A percentile compares a stretch with the other conserved stretches of the same genome.
These are phyloP conservation scores for Porites cylindrica DNA, from an alignment of 92 coral and sea anemone species.

Conservation along the genomic window DNA sequence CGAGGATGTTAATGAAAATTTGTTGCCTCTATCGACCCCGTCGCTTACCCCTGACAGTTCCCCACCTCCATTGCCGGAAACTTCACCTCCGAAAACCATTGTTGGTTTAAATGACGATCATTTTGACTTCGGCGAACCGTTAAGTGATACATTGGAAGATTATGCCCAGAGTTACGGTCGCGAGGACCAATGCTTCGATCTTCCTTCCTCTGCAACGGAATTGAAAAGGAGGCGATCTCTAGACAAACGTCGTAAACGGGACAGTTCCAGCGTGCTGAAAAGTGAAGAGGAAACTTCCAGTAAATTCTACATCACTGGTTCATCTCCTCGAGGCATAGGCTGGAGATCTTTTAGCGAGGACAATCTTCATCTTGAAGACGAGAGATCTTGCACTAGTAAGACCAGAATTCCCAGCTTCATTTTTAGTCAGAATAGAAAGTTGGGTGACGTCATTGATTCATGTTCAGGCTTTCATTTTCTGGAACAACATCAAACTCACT, in stretches of 20 bases:
- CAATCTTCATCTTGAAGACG: background rate
- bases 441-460: background rate
- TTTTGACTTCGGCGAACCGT: conserved; percentile 28
- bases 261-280: background rate
- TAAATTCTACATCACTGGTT: background rate
- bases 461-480: background rate
- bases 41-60: conserved; percentile 17
- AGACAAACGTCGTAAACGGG: background rate
- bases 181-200: background rate
- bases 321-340: background rate
- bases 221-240: conserved; percentile 7
- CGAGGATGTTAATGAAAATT: background rate
- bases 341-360: background rate
- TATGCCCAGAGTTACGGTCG: background rate
- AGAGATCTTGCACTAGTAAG: background rate
- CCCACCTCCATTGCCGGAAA: conserved; percentile 36
- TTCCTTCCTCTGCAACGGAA: conserved; percentile 2
- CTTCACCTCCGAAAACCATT: conserved; percentile 29
- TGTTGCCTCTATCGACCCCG: background rate
- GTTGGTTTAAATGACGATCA: background rate
- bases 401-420: background rate
- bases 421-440: background rate
- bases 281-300: background rate
- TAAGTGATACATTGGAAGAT: background rate
- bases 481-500: background rate